phyloP scores from a whole-genome alignment of 2,113 vertebrate genomes.

The Bos taurus region DNA sequence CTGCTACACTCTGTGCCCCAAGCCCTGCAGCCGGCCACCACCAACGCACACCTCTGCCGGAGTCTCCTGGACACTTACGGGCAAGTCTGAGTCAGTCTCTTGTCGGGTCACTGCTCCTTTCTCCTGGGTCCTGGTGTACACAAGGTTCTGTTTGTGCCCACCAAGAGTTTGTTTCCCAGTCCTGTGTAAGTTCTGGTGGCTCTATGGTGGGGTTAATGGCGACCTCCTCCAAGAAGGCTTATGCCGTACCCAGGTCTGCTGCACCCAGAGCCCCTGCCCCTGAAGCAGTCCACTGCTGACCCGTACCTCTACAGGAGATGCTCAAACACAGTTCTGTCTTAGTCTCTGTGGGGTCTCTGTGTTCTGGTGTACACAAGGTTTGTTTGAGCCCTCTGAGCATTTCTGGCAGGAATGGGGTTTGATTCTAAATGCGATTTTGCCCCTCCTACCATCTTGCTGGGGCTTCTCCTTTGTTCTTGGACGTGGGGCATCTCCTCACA shows the following conservation, averaged over 20 bases:
- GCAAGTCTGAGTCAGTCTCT: background rate
- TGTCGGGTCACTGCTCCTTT: background rate
- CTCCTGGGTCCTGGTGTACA: background rate
- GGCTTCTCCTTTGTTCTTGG: background rate
- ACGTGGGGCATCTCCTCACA: background rate
- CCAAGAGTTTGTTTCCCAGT: background rate
- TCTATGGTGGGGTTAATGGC: background rate
- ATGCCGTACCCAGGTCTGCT: background rate
- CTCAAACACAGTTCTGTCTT: background rate
- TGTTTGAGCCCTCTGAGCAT: background rate
- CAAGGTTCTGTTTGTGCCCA: background rate
- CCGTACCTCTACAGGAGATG: background rate
- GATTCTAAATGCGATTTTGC: accelerated
- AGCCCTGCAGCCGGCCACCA: background rate
- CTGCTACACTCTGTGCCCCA: background rate
- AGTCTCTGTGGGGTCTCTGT: background rate
- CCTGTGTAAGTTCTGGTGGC: background rate
- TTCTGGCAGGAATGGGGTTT: background rate
- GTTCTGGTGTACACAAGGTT: background rate
- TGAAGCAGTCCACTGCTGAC: background rate
- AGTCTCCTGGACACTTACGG: background rate
- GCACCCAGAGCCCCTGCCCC: background rate
- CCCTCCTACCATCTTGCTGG: background rate
- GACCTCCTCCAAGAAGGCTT: background rate
- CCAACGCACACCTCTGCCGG: background rate